Evolutionary conservation across 1,140 invertebrate species (phyloP), one percentile per base, ranked within the genome.

Genomic region (Danaus melanippus): DNA sequence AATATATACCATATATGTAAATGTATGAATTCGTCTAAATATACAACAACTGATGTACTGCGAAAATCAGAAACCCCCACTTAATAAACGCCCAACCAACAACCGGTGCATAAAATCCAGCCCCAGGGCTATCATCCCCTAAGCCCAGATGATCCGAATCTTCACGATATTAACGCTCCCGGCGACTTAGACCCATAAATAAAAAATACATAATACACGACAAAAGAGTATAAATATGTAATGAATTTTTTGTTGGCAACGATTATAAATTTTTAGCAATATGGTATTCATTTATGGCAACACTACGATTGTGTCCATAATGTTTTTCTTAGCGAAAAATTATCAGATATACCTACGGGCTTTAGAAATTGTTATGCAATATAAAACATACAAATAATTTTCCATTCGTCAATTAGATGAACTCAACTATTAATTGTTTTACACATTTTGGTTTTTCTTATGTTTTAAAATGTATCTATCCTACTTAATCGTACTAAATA

Each of bases 161-260:
- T 77, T 76, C 56, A 62, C 72, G 73, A 81, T 83, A 83, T 83
- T 83, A 80, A 66, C 71, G 71, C 80, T 75, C 63, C 61, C 61
- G 78, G 79, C 76, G 42, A 79, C 74, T 66, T 65, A 58, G 59
- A 50, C 67, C 67, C 63, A 81, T 79, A 79, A 79, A 80, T 80
- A 83, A 83, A 80, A 83, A 83, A 79, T 73, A 72, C 69, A 71
- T 73, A 79, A 75, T 78, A 75, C 60, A 60, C 69, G 72, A 68
- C 62, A 64, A 58, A 53, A 58, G 54, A 42, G 56, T 71, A 74
- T 74, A 76, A 77, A 82, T 79, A 77, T 77, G 63, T 72, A 77
- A 76, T 75, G 46, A 50, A 43, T 48, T 58, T 53, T 53, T 58
- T 51, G 21, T 8, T 32, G 6, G 21, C 21, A 32, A 32, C 21